Base-by-base conservation (phyloP, 2,888 invertebrate genomes). In the Oligia strigilis region DNA sequence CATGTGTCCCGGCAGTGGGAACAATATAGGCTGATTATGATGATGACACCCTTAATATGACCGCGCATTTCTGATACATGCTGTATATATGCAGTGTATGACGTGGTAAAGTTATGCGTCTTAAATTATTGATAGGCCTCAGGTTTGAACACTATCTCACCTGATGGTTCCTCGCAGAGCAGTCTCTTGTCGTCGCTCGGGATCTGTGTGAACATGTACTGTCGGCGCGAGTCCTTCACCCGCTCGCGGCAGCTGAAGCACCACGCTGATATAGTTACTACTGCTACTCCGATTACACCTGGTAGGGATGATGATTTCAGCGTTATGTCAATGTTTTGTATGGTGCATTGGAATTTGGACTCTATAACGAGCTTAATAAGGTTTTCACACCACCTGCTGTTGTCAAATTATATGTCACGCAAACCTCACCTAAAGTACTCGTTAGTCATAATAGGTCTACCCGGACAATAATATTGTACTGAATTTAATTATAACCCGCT, bases 141-240 rank as follows among this genome's bases (percentile, higher is more conserved):
- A 13, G 29, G 49, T 70, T 69, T 69, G 14, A 40, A n/a, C n/a
- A n/a, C n/a, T 6, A 49, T 29, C 80, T 80, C 14, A 78, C 78
- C 78, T 43, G 80, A 6, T 0, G 83, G 69, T 0, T 92, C 92
- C 3, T 94, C 93, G 65, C 94, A 95, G 3, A 96, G 93, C 46
- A 95, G 96, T 0, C 93, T 92, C 87, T 96, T 96, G 90, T 97
- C 97, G 70, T 98, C 98, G 83, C 97, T 96, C 0, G 97, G 97
- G 72, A 98, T 92, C 83, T 97, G 96, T 62, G 97, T 97, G 94
- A 98, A 98, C 66, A 97, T 95, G 90, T 98, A 98, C 78, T 96
- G 95, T 2, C 95, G 93, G 1, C 97, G 94, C 8, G 94, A 90
- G 84, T 95, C 96, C 5, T 95, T 93, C 55, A 92, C 92, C 0